Evolutionary conservation across 2,113 vertebrate species (phyloP).

Genomic region (Pandion haliaetus): DNA sequence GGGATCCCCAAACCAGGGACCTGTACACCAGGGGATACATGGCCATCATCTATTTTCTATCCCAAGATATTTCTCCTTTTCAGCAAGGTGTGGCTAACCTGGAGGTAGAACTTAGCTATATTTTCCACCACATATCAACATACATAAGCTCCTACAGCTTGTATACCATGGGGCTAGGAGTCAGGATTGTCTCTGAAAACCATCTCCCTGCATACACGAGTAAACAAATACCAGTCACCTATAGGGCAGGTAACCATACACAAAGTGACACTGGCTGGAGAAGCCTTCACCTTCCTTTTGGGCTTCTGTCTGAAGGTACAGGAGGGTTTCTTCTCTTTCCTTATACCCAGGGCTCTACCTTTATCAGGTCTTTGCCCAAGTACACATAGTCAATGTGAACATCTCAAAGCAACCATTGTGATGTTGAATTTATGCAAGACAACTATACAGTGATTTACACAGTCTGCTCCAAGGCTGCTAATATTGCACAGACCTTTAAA

Average conservation of each 20-base stretch:
- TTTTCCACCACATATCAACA: neutral
- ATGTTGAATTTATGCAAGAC: fast-evolving
- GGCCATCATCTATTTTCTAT: neutral
- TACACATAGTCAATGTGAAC: too few relatives aligned
- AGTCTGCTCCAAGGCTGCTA: neutral
- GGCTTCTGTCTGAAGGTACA: neutral
- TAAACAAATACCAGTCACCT: neutral
- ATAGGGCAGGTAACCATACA: neutral
- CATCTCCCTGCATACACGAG: neutral
- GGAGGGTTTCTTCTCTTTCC: neutral
- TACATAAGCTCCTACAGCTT: neutral
- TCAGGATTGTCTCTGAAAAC: neutral
- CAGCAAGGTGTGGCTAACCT: neutral
- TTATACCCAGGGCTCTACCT: neutral
- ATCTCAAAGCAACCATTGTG: neutral
- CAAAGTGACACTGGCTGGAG: neutral
- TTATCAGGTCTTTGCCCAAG: neutral
- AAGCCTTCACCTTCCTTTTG: neutral
- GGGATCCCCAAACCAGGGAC: neutral
- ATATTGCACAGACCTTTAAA: neutral
- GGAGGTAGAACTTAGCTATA: neutral
- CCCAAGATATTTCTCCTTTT: neutral
- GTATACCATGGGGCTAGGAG: neutral
- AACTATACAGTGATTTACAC: too few relatives aligned
- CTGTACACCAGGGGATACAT: neutral